Percentiles rank a stretch among this genome's conserved stretches.
phyloP scores from a whole-genome alignment of 1,140 invertebrate species.

The Lutraria rhynchaena region DNA sequence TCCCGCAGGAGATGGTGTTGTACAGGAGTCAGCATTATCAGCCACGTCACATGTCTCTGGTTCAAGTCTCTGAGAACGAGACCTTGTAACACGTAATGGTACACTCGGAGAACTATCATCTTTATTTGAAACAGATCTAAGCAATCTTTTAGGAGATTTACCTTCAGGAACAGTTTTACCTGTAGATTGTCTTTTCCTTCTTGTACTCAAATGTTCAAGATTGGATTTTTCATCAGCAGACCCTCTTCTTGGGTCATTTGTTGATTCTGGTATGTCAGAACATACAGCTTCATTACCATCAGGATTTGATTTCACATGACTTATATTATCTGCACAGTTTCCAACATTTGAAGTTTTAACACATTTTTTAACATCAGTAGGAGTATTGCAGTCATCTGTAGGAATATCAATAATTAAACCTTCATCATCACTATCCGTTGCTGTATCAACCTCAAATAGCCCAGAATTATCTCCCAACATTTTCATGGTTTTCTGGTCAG shows the following conservation, averaged over 20 bases:
- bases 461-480: too few species aligned
- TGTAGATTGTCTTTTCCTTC: conserved; percentile 1
- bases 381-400: neutral
- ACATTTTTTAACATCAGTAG: too few species aligned
- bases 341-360: neutral
- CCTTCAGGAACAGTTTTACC: neutral
- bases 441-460: too few species aligned
- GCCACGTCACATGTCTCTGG: too few species aligned
- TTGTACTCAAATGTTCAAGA: neutral
- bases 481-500: too few species aligned
- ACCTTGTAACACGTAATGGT: too few species aligned
- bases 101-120: too few species aligned
- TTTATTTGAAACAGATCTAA: conserved; percentile 12
- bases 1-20: neutral
- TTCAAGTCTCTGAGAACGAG: too few species aligned
- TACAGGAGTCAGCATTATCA: neutral
- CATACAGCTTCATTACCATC: neutral
- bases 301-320: neutral
- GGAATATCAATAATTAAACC: conserved; percentile 44
- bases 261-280: neutral
- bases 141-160: neutral
- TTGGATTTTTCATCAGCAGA: neutral
- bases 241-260: neutral
- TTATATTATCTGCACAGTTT: neutral
- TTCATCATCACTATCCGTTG: conserved; percentile 40